Evolutionary conservation across 1,140 invertebrate genomes (phyloP), one percentile per base, ranked within the genome.

Genomic region (Aradophagus sp.): DNA sequence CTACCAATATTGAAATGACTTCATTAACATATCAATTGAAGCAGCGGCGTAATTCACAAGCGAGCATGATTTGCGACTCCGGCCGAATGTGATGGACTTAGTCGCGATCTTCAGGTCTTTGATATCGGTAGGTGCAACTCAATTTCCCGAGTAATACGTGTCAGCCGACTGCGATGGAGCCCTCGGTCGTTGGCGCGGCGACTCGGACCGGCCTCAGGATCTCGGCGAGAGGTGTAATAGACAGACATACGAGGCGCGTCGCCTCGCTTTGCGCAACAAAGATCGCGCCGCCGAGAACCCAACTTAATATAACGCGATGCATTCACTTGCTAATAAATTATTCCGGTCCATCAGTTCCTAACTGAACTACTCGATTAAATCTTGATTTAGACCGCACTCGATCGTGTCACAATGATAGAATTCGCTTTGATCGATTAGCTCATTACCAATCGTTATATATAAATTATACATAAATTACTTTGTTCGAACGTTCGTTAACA

Each of bases 331-430:
- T 69, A 67, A 77, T 74, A 74, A 76, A 78, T 80, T 80, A 80
- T 77, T 76, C 73, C 56, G 27, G 62, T 56, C 77, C 77, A 77
- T 77, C 78, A 80, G 75, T 74, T 75, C 48, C 73, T 65, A 62
- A 73, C 67, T 74, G 74, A 77, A 72, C 79, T 80, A 80, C 78
- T 79, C 75, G 76, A 79, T 80, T 80, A 78, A 78, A 80, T 78
- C 75, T 75, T 78, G 71, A 76, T 75, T 75, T 74, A 75, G 34
- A 65, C 53, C 61, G 56, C 26, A 44, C 42, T 63, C 62, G 74
- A 68, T 74, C 58, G 62, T 56, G 36, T 55, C 23, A 31, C 39
- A 35, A 66, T 53, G 66, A 66, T 66, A 72, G 36, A 44, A 20
- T 26, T 10, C 27, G 32, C 34, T 67, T 59, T 63, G 53, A 63